Conservation (phyloP, 2,797 vertebrate species). For the Peromyscus eremicus region DNA sequence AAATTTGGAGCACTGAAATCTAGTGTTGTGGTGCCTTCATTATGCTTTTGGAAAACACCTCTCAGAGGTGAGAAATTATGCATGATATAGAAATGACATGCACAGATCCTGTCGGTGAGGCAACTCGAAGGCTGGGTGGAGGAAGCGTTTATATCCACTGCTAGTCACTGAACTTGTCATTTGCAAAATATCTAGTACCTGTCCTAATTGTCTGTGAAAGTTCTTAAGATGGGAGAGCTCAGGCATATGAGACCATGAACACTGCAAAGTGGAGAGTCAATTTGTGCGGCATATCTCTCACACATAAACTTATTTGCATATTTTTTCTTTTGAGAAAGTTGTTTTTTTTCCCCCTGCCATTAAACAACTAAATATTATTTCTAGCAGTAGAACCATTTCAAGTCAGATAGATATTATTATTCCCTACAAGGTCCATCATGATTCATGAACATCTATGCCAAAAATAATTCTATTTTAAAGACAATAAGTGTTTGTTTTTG, state of each 20-base stretch:
- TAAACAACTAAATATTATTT: slow-evolving; percentile 82
- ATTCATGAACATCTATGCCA: slow-evolving; percentile 90
- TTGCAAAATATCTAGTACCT: slow-evolving; percentile 18
- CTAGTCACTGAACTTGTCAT: background rate
- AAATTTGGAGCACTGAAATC: slow-evolving; percentile 60
- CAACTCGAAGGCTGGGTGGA: background rate
- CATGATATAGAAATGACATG: background rate
- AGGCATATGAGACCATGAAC: background rate
- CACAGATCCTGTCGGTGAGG: background rate
- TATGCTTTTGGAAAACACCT: slow-evolving; percentile 41
- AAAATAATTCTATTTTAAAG: slow-evolving; percentile 88
- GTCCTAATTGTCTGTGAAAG: background rate
- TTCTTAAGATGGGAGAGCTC: slow-evolving; percentile 27
- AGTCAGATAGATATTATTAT: slow-evolving; percentile 87
- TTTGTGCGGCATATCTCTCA: slow-evolving; percentile 77
- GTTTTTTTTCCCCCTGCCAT: slow-evolving; percentile 54
- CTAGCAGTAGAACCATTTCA: slow-evolving; percentile 86
- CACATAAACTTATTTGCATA: slow-evolving; percentile 79
- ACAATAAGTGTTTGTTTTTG: slow-evolving; percentile 89
- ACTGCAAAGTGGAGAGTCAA: slow-evolving; percentile 4
- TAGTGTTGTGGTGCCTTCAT: slow-evolving; percentile 29
- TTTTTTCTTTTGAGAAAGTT: slow-evolving; percentile 74
- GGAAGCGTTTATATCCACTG: background rate
- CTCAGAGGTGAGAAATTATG: slow-evolving; percentile 6
- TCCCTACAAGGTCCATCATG: slow-evolving; percentile 88